These are phyloP conservation scores for Pomatorhinus ruficollis DNA, from an alignment of 2,113 vertebrate genomes.

Conservation along the genomic window DNA sequence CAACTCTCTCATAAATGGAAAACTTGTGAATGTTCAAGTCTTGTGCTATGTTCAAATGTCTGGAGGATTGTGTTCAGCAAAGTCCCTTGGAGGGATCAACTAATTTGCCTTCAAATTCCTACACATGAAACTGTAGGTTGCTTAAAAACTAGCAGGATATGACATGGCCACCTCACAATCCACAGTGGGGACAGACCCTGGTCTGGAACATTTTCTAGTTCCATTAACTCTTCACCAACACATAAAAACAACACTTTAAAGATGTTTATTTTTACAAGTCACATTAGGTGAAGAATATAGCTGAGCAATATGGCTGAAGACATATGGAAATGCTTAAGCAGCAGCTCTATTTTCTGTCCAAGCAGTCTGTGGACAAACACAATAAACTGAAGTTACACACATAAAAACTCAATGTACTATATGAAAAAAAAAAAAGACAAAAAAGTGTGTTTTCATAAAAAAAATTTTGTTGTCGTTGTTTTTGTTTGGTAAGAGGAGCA, in stretches of 20 bases:
- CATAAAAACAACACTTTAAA: not conserved
- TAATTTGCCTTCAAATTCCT: not conserved
- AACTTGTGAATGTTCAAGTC: not conserved
- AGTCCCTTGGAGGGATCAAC: conserved; percentile 9
- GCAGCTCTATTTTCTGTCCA: conserved; percentile 23
- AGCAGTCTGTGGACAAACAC: conserved; percentile 23
- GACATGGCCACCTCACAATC: not conserved
- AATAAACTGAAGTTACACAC: not conserved
- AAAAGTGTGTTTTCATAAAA: not conserved
- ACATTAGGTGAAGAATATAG: not conserved
- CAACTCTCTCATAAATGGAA: conserved; percentile 24
- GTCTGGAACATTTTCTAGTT: not conserved
- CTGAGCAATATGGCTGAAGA: not conserved
- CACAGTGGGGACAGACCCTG: not conserved
- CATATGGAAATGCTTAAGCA: conserved; percentile 51
- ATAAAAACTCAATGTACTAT: not conserved
- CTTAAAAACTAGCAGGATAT: not conserved
- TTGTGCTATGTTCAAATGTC: not conserved
- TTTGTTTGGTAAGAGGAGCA: not conserved
- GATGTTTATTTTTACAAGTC: conserved; percentile 7
- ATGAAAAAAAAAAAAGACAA: not conserved
- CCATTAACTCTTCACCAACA: not conserved
- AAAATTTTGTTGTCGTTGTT: not conserved
- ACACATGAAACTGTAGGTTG: not conserved
- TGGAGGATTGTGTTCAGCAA: not conserved